Evolutionary conservation across 2,888 invertebrate genomes (phyloP).

Genomic region (Brachypterus glaber): DNA sequence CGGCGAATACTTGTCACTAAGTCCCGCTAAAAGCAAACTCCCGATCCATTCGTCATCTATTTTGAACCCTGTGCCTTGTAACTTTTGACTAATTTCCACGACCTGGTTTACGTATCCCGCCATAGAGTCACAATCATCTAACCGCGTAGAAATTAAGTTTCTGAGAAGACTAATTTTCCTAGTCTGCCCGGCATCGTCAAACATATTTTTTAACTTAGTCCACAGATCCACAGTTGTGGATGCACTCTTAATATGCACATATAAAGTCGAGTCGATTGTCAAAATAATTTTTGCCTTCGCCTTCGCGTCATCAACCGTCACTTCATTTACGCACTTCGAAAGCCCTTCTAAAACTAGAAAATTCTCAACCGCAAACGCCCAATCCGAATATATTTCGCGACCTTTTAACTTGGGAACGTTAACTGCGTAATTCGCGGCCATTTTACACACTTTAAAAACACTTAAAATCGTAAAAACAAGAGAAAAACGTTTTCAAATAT

Average conservation of each 20-base stretch:
- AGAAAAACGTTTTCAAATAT: too few relatives aligned
- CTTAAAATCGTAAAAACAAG: too few relatives aligned
- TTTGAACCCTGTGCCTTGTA: slow-evolving; percentile 18
- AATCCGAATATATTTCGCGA: slow-evolving; percentile 20
- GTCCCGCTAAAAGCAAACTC: too few relatives aligned
- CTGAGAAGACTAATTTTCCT: slow-evolving; percentile 18
- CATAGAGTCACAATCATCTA: slow-evolving; percentile 23
- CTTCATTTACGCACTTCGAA: not conserved
- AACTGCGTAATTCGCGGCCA: slow-evolving; percentile 7
- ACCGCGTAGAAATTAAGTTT: slow-evolving; percentile 18
- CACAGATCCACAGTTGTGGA: slow-evolving; percentile 14
- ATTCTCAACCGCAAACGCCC: slow-evolving; percentile 18
- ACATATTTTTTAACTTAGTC: slow-evolving; percentile 13
- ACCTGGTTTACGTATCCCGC: slow-evolving; percentile 21
- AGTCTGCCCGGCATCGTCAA: slow-evolving; percentile 14
- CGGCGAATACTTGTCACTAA: too few relatives aligned
- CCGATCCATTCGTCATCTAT: slow-evolving; percentile 18
- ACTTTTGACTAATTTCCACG: slow-evolving; percentile 18
- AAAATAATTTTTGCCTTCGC: slow-evolving; percentile 26
- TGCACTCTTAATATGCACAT: slow-evolving; percentile 22
- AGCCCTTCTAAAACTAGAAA: slow-evolving; percentile 13
- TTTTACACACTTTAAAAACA: too few relatives aligned
- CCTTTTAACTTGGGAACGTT: slow-evolving; percentile 17
- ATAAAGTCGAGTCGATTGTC: slow-evolving; percentile 24
- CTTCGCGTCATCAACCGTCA: slow-evolving; percentile 16